Evolutionary conservation across 1,140 invertebrate species (phyloP).

Genomic region (Apis dorsata): DNA sequence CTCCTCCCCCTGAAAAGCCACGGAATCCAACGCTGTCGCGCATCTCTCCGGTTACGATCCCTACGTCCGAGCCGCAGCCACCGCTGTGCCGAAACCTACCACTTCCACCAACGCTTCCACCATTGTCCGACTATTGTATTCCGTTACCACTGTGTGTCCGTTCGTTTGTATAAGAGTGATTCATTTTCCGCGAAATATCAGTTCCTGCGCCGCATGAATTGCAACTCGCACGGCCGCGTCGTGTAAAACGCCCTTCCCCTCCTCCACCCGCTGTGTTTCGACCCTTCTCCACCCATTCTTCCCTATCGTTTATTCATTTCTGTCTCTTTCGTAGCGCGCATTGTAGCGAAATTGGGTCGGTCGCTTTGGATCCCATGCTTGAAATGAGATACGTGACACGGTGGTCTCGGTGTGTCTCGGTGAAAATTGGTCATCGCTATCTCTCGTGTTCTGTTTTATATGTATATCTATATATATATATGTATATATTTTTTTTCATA

Average conservation of each 20-base stretch:
- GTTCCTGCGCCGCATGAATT: conserved; percentile 74
- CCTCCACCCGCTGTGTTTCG: neutral
- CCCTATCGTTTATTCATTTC: conserved; percentile 44
- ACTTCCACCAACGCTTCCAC: conserved; percentile 58
- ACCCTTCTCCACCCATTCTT: neutral
- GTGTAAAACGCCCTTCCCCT: neutral
- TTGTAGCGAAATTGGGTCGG: conserved; percentile 63
- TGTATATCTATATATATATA: too few species aligned
- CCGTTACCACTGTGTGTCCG: conserved; percentile 72
- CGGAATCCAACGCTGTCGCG: conserved; percentile 51
- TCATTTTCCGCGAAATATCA: conserved; percentile 78
- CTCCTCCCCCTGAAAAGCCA: conserved; percentile 18
- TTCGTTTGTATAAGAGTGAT: conserved; percentile 75
- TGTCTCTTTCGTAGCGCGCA: conserved; percentile 49
- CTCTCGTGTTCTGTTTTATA: neutral
- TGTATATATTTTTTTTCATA: neutral
- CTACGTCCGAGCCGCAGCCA: conserved; percentile 47
- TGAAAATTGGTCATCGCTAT: conserved; percentile 42
- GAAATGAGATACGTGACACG: conserved; percentile 51
- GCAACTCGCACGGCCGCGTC: conserved; percentile 61
- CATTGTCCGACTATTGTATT: conserved; percentile 77
- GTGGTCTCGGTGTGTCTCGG: conserved; percentile 15
- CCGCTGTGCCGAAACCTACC: conserved; percentile 57
- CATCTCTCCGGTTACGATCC: conserved; percentile 54
- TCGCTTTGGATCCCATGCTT: neutral